Evolutionary conservation across 2,113 vertebrate genomes (phyloP), one percentile per base, ranked within the genome.

Genomic region (Pituophis catenifer): DNA sequence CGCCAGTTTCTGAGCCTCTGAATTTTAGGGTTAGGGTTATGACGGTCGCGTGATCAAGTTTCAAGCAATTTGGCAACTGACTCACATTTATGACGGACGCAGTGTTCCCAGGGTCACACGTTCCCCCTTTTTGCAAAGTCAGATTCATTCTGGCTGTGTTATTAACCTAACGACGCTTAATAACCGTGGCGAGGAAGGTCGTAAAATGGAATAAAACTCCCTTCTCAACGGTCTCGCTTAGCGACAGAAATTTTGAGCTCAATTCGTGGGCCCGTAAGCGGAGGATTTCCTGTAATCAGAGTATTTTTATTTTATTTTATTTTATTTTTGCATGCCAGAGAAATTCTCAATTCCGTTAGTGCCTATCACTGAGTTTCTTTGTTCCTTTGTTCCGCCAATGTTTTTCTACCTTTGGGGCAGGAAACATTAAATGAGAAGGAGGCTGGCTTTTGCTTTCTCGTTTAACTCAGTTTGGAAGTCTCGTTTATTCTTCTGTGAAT

Each of bases 391-490:
- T 38, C 21, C 3, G 3, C 58, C 21, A 24, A 24, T 3, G 58
- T 24, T 8, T 48, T 54, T 17, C 6, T 11, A 29, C 26, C 53
- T 33, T 57, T 19, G 70, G 62, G 53, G 75, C 8, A 26, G 21
- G 44, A 24, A 19, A 29, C 90, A 57, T 6, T 57, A 0, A 10
- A 17, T 21, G 54, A 90, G 85, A 33, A 44, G n/a, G 81, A 23
- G 0, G 0, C 12, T 0, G 26, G 0, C 85, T 70, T 23, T 70
- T 23, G 0, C 53, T 90, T 90, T 0, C 62, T 0, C 65, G 52
- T 48, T 38, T 59, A 21, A 55, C 29, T 0, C 10, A 4, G 23
- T 44, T 65, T 89, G 87, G 89, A 94, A 44, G 53, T 50, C 53
- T 1, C 48, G 29, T 54, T 29, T 52, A 11, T 70, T 91, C 7